A percentile compares a stretch with the other conserved stretches of the same genome.
Conservation (phyloP, 1,140 invertebrate species). For the Druon quercuslanigerum region DNA sequence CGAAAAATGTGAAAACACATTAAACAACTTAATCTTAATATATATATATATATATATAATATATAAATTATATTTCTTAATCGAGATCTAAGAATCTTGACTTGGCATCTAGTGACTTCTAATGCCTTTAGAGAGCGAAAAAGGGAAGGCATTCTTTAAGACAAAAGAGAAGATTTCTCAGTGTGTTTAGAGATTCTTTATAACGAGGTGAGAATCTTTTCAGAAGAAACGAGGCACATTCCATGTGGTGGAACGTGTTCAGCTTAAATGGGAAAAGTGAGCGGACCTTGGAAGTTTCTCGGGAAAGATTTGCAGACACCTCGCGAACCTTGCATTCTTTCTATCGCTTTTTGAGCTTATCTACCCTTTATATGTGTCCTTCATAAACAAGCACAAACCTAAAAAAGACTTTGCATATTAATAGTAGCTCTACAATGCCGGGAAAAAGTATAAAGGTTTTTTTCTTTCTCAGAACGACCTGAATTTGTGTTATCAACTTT, state of each 20-base stretch:
- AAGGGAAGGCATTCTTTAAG: background rate
- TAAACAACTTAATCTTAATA: too few species aligned
- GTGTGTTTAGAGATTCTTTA: constrained; percentile 26
- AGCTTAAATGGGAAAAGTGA: constrained; percentile 48
- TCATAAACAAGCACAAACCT: constrained; percentile 1
- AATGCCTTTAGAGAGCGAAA: background rate
- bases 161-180: constrained; percentile 11
- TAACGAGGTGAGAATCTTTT: constrained; percentile 28
- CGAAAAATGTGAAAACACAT: too few species aligned
- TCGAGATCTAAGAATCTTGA: too few species aligned
- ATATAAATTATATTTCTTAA: too few species aligned
- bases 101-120: background rate
- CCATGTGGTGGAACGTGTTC: constrained; percentile 45
- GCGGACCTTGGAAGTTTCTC: constrained; percentile 42
- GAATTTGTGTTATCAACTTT: too few species aligned
- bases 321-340: constrained; percentile 28
- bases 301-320: constrained; percentile 38
- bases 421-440: too few species aligned
- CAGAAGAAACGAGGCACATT: constrained; percentile 25
- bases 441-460: too few species aligned
- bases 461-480: too few species aligned
- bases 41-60: too few species aligned
- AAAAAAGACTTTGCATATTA: background rate
- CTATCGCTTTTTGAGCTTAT: constrained; percentile 26
- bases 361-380: background rate